phyloP scores from a whole-genome alignment of 2,797 vertebrate genomes.

The Taeniopygia guttata region DNA sequence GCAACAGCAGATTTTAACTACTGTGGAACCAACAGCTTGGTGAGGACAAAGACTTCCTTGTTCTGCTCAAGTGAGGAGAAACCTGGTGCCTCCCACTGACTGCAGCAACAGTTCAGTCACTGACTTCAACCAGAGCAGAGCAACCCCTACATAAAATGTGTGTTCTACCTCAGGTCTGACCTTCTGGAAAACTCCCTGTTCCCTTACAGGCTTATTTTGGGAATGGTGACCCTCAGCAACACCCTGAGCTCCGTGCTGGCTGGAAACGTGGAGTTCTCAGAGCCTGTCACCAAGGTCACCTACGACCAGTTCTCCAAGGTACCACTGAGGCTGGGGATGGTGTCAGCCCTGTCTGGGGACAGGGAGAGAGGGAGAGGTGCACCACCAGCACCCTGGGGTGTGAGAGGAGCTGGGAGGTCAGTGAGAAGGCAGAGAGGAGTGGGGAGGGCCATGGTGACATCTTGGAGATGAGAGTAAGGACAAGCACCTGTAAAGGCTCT shows the following conservation, averaged over 20 bases:
- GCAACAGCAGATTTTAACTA: background rate
- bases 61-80: background rate
- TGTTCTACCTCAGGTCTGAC: background rate
- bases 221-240: slow-evolving; percentile 88
- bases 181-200: background rate
- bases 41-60: background rate
- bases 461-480: background rate
- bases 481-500: background rate
- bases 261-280: slow-evolving; percentile 81
- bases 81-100: background rate
- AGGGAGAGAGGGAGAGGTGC: background rate
- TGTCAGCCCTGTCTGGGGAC: background rate
- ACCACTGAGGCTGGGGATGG: background rate
- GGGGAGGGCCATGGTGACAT: background rate
- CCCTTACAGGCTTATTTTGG: slow-evolving; percentile 79
- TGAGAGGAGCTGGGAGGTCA: background rate
- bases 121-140: background rate
- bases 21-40: background rate
- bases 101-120: background rate
- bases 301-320: slow-evolving; percentile 89
- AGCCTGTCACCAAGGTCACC: slow-evolving; percentile 83
- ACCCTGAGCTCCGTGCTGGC: slow-evolving; percentile 83
- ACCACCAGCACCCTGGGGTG: background rate
- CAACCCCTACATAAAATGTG: background rate
- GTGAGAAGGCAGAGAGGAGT: background rate